Percentiles rank a stretch among this genome's conserved stretches.
Conservation (phyloP, 2,113 vertebrate genomes). For the Panthera uncia region DNA sequence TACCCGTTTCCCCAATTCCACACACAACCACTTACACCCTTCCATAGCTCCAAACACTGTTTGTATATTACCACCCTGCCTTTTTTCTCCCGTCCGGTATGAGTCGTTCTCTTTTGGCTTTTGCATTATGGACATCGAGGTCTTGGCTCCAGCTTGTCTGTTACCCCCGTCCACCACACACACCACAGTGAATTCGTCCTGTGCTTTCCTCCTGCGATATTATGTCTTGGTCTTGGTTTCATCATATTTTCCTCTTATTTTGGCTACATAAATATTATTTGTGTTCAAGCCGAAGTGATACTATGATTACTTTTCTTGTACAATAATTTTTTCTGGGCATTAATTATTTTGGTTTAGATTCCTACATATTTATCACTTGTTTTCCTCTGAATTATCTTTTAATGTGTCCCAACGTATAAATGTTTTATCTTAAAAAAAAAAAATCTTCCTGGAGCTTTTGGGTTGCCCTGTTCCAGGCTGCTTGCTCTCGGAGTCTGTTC, state of each 20-base stretch:
- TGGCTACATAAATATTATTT: not conserved
- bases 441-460: not conserved
- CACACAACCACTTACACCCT: not conserved
- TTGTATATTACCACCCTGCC: not conserved
- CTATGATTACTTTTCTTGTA: not conserved
- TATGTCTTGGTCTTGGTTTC: not conserved
- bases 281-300: not conserved
- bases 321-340: not conserved
- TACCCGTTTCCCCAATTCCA: not conserved
- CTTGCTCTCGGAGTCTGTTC: not conserved
- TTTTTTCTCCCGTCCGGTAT: not conserved
- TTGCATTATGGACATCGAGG: not conserved
- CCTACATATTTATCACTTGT: not conserved
- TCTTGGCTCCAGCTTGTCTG: not conserved
- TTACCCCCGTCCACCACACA: no score
- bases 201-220: not conserved
- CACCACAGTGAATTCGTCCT: rapidly evolving
- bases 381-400: not conserved
- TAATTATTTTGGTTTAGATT: not conserved
- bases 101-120: not conserved
- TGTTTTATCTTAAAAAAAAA: not conserved
- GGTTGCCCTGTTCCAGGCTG: not conserved
- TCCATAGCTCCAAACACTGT: not conserved
- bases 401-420: not conserved
- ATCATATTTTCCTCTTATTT: not conserved